A percentile compares a stretch with the other conserved stretches of the same genome.
Evolutionary conservation across 2,888 invertebrate species (phyloP).

Genomic region (Lycophotia porphyrea): DNA sequence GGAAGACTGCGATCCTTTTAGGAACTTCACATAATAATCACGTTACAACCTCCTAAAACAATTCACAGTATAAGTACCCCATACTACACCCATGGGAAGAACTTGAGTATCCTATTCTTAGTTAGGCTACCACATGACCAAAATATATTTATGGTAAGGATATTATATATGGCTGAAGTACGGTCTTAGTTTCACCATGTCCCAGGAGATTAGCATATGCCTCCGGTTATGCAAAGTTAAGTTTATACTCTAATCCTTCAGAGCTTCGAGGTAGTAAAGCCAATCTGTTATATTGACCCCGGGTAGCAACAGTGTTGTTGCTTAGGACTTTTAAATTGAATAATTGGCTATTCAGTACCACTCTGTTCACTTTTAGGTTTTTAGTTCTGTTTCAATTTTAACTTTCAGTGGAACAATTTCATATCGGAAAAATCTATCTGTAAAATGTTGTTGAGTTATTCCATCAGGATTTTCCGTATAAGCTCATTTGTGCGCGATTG

Average conservation of each 20-base stretch:
- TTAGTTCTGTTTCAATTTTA: neutral
- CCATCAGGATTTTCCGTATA: neutral
- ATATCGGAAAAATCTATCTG: neutral
- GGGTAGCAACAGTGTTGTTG: slow-evolving; percentile 1
- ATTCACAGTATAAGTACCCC: neutral
- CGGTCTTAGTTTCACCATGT: slow-evolving; percentile 52
- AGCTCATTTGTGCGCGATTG: neutral
- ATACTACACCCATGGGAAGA: slow-evolving; percentile 9
- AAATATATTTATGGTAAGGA: slow-evolving; percentile 48
- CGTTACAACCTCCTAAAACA: slow-evolving; percentile 5
- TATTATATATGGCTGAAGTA: slow-evolving; percentile 40
- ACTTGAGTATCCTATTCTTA: slow-evolving; percentile 35
- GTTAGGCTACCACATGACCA: slow-evolving; percentile 11
- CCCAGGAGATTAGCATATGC: slow-evolving; percentile 48
- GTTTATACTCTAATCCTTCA: slow-evolving; percentile 45
- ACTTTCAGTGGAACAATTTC: neutral
- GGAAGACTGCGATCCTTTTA: neutral
- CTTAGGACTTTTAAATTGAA: slow-evolving; percentile 34
- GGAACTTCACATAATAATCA: neutral
- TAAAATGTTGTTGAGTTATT: neutral
- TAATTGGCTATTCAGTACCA: slow-evolving; percentile 3
- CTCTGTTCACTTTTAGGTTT: neutral
- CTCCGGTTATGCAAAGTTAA: slow-evolving; percentile 55
- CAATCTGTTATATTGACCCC: slow-evolving; percentile 49
- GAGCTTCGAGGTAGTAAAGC: slow-evolving; percentile 30